Evolutionary conservation across 2,797 vertebrate genomes (phyloP).

Genomic region (Ptychadena robeensis): DNA sequence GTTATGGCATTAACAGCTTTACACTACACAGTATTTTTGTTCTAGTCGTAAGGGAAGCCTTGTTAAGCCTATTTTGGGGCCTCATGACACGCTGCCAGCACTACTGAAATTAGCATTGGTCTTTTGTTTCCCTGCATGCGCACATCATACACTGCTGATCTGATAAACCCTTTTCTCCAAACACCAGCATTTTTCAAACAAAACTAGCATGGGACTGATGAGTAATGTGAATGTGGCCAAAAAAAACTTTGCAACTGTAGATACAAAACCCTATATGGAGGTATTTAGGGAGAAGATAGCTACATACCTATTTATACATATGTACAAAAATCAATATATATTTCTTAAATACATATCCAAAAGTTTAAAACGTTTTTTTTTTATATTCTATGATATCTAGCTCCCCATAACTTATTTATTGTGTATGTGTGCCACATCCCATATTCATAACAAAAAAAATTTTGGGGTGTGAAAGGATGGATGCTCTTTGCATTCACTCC

Average conservation of each 20-base stretch:
- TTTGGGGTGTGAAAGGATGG: no score
- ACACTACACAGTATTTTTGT: slow-evolving; percentile 65
- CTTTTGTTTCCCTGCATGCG: slow-evolving; percentile 85
- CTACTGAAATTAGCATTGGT: slow-evolving; percentile 74
- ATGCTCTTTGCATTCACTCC: no score
- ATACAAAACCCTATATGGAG: slow-evolving; percentile 66
- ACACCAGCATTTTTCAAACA: slow-evolving; percentile 90
- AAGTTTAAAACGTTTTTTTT: not conserved
- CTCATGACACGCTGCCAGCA: slow-evolving; percentile 77
- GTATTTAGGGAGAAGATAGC: slow-evolving; percentile 43
- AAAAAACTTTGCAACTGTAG: slow-evolving; percentile 66
- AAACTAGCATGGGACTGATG: slow-evolving; percentile 80
- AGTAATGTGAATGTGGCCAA: slow-evolving; percentile 83
- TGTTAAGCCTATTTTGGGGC: slow-evolving; percentile 75
- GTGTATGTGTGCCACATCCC: no score
- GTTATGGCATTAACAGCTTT: slow-evolving; percentile 65
- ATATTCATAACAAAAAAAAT: no score
- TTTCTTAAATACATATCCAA: not conserved
- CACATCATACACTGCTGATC: slow-evolving; percentile 87
- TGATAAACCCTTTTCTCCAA: slow-evolving; percentile 84
- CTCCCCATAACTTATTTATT: no score
- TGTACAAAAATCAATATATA: not conserved
- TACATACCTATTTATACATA: not conserved
- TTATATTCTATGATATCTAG: no score
- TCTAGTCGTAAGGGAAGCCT: slow-evolving; percentile 73